Evolutionary conservation across 2,888 invertebrate species (phyloP).

Genomic region (Polymixis flavicincta): DNA sequence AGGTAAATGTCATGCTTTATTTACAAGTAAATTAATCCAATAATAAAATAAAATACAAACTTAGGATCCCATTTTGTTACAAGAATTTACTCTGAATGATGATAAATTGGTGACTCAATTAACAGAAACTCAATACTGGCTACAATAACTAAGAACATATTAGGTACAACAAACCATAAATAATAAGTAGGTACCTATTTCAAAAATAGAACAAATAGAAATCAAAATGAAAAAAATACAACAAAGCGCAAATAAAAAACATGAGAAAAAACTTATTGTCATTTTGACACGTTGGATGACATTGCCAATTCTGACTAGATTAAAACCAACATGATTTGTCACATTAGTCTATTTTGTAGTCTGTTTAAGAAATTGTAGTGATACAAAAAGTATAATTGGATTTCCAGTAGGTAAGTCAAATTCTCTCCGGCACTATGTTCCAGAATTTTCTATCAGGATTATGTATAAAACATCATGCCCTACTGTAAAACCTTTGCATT

Average conservation of each 20-base stretch:
- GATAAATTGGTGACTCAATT: conserved; percentile 23
- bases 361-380: neutral
- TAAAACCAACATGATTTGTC: conserved; percentile 32
- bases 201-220: conserved; percentile 24
- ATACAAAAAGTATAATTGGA: conserved; percentile 30
- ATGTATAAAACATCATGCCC: neutral
- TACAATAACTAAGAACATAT: neutral
- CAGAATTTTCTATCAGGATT: neutral
- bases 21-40: neutral
- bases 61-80: neutral
- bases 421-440: neutral
- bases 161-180: neutral
- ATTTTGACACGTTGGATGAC: conserved; percentile 44
- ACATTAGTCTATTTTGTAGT: conserved; percentile 20
- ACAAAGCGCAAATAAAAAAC: conserved; percentile 22
- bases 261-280: conserved; percentile 30
- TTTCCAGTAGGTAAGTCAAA: conserved; percentile 15
- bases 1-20: conserved; percentile 16
- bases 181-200: neutral
- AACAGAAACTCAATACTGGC: conserved; percentile 1
- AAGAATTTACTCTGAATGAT: conserved; percentile 19
- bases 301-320: conserved; percentile 27
- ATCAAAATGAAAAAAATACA: neutral
- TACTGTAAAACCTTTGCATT: neutral
- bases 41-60: conserved; percentile 1